Percentiles rank a stretch among this genome's conserved stretches.
Conservation (phyloP, 1,140 invertebrate genomes). For the Atta cephalotes region DNA sequence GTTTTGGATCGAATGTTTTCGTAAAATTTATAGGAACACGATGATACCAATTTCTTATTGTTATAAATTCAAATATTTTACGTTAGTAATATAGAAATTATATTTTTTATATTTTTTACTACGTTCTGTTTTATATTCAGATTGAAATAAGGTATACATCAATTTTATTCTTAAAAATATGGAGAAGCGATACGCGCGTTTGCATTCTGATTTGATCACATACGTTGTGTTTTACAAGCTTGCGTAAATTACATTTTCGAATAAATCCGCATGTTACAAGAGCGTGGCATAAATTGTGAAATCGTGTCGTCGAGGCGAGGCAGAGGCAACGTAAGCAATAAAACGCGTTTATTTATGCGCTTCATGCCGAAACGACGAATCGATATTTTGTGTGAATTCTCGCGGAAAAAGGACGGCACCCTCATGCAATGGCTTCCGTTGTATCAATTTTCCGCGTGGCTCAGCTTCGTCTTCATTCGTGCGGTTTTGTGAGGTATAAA, state of each 20-base stretch:
- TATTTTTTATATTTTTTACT: not conserved
- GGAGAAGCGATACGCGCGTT: not conserved
- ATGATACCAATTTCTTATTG: not conserved
- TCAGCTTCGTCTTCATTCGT: constrained; percentile 25
- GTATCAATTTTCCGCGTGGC: constrained; percentile 50
- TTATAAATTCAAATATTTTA: not conserved
- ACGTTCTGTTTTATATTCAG: not conserved
- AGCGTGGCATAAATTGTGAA: constrained; percentile 47
- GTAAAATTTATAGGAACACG: not conserved
- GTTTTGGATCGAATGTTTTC: not conserved
- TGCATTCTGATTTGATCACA: constrained; percentile 14
- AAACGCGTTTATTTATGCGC: constrained; percentile 59
- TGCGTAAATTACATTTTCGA: constrained; percentile 30
- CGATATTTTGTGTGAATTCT: constrained; percentile 64
- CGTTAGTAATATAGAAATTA: not conserved
- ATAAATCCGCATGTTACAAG: constrained; percentile 36
- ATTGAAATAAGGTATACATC: not conserved
- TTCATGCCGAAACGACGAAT: constrained; percentile 50
- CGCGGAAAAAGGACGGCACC: constrained; percentile 48
- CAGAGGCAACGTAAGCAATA: constrained; percentile 44
- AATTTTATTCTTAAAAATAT: constrained; percentile 41
- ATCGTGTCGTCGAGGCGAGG: constrained; percentile 51
- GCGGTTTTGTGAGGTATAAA: constrained; percentile 43
- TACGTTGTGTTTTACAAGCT: constrained; percentile 19
- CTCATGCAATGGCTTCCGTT: constrained; percentile 55